These are phyloP conservation scores for Laupala kohalensis DNA, from an alignment of 1,140 invertebrate species.

Conservation along the genomic window DNA sequence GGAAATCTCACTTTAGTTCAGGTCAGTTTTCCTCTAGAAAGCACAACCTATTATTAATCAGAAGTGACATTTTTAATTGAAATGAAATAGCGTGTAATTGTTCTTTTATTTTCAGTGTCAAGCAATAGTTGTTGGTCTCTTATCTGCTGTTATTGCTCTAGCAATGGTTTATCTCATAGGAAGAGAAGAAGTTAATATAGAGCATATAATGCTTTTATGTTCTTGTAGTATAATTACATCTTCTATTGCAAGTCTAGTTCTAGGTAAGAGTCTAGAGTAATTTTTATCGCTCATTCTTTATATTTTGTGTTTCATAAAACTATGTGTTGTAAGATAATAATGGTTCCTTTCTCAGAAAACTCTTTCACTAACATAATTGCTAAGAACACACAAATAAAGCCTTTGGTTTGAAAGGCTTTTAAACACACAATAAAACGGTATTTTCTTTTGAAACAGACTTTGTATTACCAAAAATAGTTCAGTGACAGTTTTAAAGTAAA, in stretches of 20 bases:
- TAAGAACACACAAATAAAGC: no score
- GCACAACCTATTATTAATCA: background rate
- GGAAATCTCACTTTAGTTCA: slow-evolving; percentile 84
- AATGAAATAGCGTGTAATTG: background rate
- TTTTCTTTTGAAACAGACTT: no score
- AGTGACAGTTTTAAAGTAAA: no score
- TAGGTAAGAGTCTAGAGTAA: slow-evolving; percentile 36
- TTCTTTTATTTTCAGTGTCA: slow-evolving; percentile 50
- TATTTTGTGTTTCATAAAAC: no score
- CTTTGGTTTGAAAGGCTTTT: no score
- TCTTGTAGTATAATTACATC: slow-evolving; percentile 82
- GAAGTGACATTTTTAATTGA: background rate
- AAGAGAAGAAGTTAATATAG: slow-evolving; percentile 60
- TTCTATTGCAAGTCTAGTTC: slow-evolving; percentile 65
- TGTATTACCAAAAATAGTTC: no score
- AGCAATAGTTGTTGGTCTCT: slow-evolving; percentile 84
- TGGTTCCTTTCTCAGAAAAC: no score
- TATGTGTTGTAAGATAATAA: no score
- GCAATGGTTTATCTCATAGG: slow-evolving; percentile 65
- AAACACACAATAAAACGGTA: no score
- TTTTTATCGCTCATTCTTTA: no score
- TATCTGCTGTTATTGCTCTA: slow-evolving; percentile 76
- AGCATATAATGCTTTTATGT: slow-evolving; percentile 72
- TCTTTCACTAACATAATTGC: no score
- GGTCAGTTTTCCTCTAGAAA: slow-evolving; percentile 27